Base-by-base conservation (phyloP, 2,113 vertebrate species). In the Onychostoma macrolepis region DNA sequence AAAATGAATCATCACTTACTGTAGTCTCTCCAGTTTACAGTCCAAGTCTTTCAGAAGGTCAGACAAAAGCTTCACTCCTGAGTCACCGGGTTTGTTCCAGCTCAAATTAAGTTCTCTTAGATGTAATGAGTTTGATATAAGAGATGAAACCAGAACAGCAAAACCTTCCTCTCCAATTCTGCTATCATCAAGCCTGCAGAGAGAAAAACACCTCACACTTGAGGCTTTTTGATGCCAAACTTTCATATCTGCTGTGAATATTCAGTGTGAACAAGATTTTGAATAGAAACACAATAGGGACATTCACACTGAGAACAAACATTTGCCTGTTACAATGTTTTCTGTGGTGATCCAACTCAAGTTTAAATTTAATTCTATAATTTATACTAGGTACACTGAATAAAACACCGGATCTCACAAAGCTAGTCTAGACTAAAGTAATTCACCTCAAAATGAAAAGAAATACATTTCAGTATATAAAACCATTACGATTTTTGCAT, bases 21-120 rank as follows among this genome's bases (percentile, higher is more conserved):
- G 67, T 38, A 71, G 67, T 36, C 1, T 71, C 36, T 71, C 67
- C 30, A 71, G 30, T 77, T 67, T 77, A 78, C 80, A 87, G 4
- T 56, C 4, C 17, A 15, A 30, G 7, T 26, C 43, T 3, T 53
- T 10, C 72, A 87, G 80, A 38, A 74, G 3, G 9, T 71, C 33
- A 24, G 67, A 71, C 17, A 71, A 33, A 71, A 11, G 17, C 67
- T 11, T 71, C 67, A 21, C 33, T 38, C 67, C 67, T 10, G 67
- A 11, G 36, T 71, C 33, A 4, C 33, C 67, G 11, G 67, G 67
- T 71, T 71, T 71, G 67, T 71, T 71, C 67, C 67, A 1, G 19
- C 67, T 71, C 8, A 71, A 9, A 71, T 21, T 2, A 2, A 71
- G 33, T 38, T 71, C 33, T 21, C 33, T 71, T 4, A 71, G 4